Percentiles rank a stretch among this genome's conserved stretches.
Evolutionary conservation across 2,888 invertebrate genomes (phyloP).

Genomic region (Rosalia funebris): DNA sequence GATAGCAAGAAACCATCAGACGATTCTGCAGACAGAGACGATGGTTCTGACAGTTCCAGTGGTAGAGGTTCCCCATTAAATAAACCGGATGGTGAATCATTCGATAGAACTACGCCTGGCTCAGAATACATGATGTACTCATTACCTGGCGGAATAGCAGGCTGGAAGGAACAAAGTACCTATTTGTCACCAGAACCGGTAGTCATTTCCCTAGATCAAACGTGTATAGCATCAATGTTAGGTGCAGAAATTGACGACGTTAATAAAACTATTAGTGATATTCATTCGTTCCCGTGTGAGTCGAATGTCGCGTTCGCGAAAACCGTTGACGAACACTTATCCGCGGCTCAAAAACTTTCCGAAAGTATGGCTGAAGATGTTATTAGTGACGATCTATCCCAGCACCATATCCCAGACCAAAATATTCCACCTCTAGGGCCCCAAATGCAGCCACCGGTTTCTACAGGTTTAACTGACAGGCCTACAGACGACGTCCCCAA

Average conservation of each 20-base stretch:
- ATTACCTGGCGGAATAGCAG: conserved; percentile 82
- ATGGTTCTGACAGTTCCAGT: conserved; percentile 71
- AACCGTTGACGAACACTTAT: conserved; percentile 42
- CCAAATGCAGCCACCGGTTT: conserved; percentile 51
- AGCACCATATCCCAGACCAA: conserved; percentile 34
- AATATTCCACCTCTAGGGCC: conserved; percentile 53
- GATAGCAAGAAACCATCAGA: conserved; percentile 47
- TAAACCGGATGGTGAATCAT: conserved; percentile 35
- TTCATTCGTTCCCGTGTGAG: neutral
- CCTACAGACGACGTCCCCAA: conserved; percentile 58
- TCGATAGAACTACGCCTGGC: conserved; percentile 31
- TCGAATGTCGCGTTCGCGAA: conserved; percentile 18
- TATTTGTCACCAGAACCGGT: conserved; percentile 73
- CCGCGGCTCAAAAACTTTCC: conserved; percentile 48
- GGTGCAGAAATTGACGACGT: neutral
- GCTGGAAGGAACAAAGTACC: conserved; percentile 84
- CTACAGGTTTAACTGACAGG: conserved; percentile 63
- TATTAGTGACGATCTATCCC: conserved; percentile 43
- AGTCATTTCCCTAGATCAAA: neutral
- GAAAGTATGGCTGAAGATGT: conserved; percentile 52
- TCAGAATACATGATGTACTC: conserved; percentile 65
- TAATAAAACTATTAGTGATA: neutral
- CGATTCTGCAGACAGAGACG: conserved; percentile 68
- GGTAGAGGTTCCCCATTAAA: conserved; percentile 62
- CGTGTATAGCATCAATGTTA: no score